Base-by-base conservation (phyloP, 2,888 invertebrate species). In the Eupithecia insigniata region DNA sequence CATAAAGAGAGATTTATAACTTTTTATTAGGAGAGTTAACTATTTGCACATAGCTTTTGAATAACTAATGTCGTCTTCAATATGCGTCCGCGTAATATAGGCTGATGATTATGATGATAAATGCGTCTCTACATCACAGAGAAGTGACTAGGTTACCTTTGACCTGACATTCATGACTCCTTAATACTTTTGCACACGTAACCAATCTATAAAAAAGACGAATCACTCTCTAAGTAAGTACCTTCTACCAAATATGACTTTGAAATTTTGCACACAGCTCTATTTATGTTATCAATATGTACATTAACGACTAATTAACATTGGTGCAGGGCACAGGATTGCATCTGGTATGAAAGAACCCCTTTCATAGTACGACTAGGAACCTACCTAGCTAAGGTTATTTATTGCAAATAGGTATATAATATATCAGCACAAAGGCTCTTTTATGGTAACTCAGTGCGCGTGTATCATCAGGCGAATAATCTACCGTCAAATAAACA, bases 101-200 rank as follows among this genome's bases (percentile, higher is more conserved):
- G 39, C 16, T 43, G 16, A 43, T 18, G 39, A 16, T 43, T 2
- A 43, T 18, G 39, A 16, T 43, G 18, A 43, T 43, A 18, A 39
- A 14, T 5, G n/a, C 14, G 28, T n/a, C 12, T 58, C 10, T 58
- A 14, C 12, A 58, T 28, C 46, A 71, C 26, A 67, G 30, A n/a
- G 36, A 30, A 18, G 0, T 51, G 10, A 10, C 46, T 18, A 61
- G n/a, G n/a, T n/a, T n/a, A n/a, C n/a, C 18, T 5, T 0, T 34
- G 32, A 1, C 51, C 51, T 26, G 12, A 34, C 7, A 30, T 6
- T 30, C 58, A 36, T 60, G 36, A 7, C 81, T 71, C 79, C 87
- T 89, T 90, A 89, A 89, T 76, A 70, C 67, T 72, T 64, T 79
- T 90, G 89, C 90, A 81, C 90, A 80, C 90, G 89, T 75, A 85